Evolutionary conservation across 1,140 invertebrate genomes (phyloP), one percentile per base, ranked within the genome.

Genomic region (Papilio helenus): DNA sequence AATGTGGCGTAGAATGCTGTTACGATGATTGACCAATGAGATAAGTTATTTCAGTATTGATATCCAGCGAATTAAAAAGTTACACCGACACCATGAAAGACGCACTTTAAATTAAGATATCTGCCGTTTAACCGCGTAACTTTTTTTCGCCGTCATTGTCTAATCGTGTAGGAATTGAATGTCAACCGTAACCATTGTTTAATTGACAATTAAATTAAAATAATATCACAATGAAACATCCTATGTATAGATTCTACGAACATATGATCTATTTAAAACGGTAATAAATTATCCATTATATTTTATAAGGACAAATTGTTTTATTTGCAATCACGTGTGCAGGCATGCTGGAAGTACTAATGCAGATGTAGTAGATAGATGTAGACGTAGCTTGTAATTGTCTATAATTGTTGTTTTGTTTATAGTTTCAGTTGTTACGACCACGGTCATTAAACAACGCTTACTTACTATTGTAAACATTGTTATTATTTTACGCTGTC

Each of bases 301-400:
- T 23, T 23, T 61, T 16, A 61, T 61, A 61, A 61, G 58, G 58
- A 61, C 58, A 61, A 61, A 61, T 61, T 61, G 58, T 61, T 61
- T 55, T 55, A 23, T 23, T 26, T 10, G 20, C 58, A 23, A 16
- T 61, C 58, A 61, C 58, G 58, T 61, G 58, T 61, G 23, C 20
- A 61, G 58, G 2, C 58, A 61, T 10, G 23, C 58, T n/a, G 3
- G 20, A 14, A 12, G 20, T 18, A 61, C 58, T 23, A 26, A 61
- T 61, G 58, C 58, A 61, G 58, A 61, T 61, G 58, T 12, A n/a
- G n/a, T n/a, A n/a, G n/a, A n/a, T n/a, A n/a, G n/a, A n/a, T n/a
- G n/a, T n/a, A n/a, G n/a, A 23, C 23, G 58, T 9, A 4, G 3
- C n/a, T 26, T 23, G 10, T 61, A 26, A 61, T 61, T 61, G 58